Conservation (phyloP, 2,797 vertebrate genomes). For the Amblyopsis hoosieri region DNA sequence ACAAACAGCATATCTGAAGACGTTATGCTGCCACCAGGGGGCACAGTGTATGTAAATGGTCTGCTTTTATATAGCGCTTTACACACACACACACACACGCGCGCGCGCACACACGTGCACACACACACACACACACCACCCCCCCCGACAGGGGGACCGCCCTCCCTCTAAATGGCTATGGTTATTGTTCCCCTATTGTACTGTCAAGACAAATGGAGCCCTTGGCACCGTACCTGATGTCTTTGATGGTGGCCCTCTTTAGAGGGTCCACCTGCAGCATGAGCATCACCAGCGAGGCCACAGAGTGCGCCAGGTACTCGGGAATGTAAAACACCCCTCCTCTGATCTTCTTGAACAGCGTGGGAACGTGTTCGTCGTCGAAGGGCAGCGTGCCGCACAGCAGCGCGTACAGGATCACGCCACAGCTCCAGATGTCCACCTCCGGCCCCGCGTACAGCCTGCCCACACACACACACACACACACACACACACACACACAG, state of each 20-base stretch:
- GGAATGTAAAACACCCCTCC: slow-evolving; percentile 98
- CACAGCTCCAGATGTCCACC: slow-evolving; percentile 98
- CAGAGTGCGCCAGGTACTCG: slow-evolving; percentile 91
- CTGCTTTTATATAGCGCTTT: too few species aligned
- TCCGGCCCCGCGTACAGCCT: slow-evolving; percentile 97
- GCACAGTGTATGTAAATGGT: too few species aligned
- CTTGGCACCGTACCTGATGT: slow-evolving; percentile 84
- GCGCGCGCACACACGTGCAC: too few species aligned
- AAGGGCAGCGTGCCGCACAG: slow-evolving; percentile 98
- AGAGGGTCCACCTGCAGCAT: slow-evolving; percentile 98
- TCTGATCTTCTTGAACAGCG: slow-evolving; percentile 97
- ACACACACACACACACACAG: not conserved
- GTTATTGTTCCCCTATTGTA: too few species aligned
- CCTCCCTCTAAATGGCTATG: too few species aligned
- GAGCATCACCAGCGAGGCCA: slow-evolving; percentile 92
- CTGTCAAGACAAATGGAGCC: too few species aligned
- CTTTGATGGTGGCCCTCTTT: slow-evolving; percentile 97
- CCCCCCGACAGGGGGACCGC: too few species aligned
- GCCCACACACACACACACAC: slow-evolving; percentile 5
- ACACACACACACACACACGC: too few species aligned
- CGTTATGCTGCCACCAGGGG: too few species aligned
- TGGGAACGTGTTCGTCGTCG: slow-evolving; percentile 96
- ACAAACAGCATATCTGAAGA: too few species aligned
- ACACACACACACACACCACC: too few species aligned
- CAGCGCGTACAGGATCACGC: slow-evolving; percentile 95